Conservation (phyloP, 2,888 invertebrate genomes). For the Pseudococcus longispinus region DNA sequence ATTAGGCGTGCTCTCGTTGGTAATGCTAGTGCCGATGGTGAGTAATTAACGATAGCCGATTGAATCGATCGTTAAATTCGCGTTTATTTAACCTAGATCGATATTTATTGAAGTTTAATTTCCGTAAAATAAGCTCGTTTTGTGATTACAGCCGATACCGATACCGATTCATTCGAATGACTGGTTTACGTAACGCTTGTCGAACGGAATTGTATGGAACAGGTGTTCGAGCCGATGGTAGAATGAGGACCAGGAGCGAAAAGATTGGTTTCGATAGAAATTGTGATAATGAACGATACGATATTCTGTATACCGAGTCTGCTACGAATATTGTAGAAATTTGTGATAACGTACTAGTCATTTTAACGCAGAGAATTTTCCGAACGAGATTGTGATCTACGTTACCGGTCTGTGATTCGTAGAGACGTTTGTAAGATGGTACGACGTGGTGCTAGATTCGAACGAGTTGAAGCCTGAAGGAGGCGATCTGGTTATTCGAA, state of each 20-base stretch:
- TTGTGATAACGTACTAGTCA: background rate
- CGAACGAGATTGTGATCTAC: background rate
- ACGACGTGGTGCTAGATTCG: background rate
- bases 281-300: background rate
- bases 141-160: constrained; percentile 1
- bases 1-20: background rate
- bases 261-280: background rate
- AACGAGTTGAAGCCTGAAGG: background rate
- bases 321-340: background rate
- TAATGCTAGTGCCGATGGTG: background rate
- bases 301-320: background rate
- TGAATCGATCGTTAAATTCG: constrained; percentile 18
- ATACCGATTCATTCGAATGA: background rate
- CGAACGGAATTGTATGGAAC: background rate
- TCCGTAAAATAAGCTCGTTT: background rate
- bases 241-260: background rate
- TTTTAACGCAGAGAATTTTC: background rate
- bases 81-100: constrained; percentile 25
- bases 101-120: constrained; percentile 11
- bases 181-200: background rate
- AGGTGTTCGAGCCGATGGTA: background rate
- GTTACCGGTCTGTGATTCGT: background rate
- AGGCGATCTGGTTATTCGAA: background rate
- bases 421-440: background rate
- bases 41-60: constrained; percentile 2